A percentile compares a stretch with the other conserved stretches of the same genome.
These are phyloP conservation scores for Iphiclides podalirius DNA, from an alignment of 2,888 invertebrate genomes.

Conservation along the genomic window DNA sequence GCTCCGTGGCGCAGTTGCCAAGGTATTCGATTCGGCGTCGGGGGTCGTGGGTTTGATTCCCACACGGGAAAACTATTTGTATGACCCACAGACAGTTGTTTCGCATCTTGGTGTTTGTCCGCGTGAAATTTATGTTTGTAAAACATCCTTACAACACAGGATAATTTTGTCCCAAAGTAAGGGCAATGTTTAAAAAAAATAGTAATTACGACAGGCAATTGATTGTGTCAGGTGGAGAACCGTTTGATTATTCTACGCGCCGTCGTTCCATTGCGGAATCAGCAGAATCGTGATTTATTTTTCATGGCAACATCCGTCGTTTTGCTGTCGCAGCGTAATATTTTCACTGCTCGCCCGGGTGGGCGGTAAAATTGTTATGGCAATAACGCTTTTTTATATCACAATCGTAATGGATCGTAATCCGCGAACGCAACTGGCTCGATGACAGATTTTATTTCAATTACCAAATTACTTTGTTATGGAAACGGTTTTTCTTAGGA, in stretches of 20 bases:
- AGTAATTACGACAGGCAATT: constrained; percentile 9
- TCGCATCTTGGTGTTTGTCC: too few species aligned
- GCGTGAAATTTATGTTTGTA: too few species aligned
- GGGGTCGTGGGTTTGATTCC: too few species aligned
- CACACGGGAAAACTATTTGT: too few species aligned
- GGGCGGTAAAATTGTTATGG: constrained; percentile 9
- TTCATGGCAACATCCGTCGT: constrained; percentile 10
- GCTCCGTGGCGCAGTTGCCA: too few species aligned
- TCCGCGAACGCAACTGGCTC: constrained; percentile 8
- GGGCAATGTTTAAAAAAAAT: too few species aligned
- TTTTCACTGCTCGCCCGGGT: neutral
- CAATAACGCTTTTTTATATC: constrained; percentile 13
- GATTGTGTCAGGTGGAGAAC: neutral
- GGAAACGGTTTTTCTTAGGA: neutral
- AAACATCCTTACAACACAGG: too few species aligned
- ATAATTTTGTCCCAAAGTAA: too few species aligned
- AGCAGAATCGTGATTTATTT: constrained; percentile 19
- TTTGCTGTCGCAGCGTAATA: neutral
- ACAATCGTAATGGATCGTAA: constrained; percentile 10
- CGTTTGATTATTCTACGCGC: neutral
- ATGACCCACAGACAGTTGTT: too few species aligned
- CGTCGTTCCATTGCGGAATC: constrained; percentile 11
- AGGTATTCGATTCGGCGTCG: too few species aligned
- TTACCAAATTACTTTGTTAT: constrained; percentile 15
- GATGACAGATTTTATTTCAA: constrained; percentile 13